Conservation (phyloP, 2,113 vertebrate genomes). For the Irena cyanogastra region DNA sequence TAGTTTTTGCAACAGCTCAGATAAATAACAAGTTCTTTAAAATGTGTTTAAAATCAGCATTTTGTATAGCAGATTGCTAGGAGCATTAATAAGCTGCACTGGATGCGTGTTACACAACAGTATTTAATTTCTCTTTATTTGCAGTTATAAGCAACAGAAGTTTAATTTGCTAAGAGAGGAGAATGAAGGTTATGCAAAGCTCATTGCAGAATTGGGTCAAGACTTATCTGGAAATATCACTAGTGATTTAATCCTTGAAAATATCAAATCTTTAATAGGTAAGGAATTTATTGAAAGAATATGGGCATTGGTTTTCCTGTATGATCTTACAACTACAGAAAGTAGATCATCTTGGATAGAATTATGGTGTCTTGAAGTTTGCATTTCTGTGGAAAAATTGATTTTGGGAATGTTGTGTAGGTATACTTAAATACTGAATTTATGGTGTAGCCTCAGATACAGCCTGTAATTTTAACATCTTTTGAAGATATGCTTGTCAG, state of each 20-base stretch:
- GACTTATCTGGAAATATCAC: constrained; percentile 93
- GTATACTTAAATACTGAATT: neutral
- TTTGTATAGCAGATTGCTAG: neutral
- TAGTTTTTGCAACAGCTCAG: neutral
- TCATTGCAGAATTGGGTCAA: constrained; percentile 96
- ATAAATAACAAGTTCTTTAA: neutral
- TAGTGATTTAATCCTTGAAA: constrained; percentile 94
- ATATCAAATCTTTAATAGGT: constrained; percentile 99
- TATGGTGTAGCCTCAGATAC: neutral
- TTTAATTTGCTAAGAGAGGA: constrained; percentile 98
- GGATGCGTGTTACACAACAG: neutral
- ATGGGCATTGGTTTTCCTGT: neutral
- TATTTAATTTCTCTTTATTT: constrained; percentile 61
- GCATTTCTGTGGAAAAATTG: neutral
- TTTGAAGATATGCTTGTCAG: neutral
- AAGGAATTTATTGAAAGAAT: constrained; percentile 18
- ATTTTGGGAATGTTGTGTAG: neutral
- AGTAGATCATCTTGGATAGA: neutral
- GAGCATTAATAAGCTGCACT: neutral
- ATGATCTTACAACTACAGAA: neutral
- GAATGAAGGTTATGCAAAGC: constrained; percentile 97
- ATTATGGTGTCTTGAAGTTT: neutral
- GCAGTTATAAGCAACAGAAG: constrained; percentile 98
- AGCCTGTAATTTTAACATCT: neutral
- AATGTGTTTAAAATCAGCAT: neutral